These are phyloP conservation scores for Iphiclides podalirius DNA, from an alignment of 2,888 invertebrate genomes.

Conservation along the genomic window DNA sequence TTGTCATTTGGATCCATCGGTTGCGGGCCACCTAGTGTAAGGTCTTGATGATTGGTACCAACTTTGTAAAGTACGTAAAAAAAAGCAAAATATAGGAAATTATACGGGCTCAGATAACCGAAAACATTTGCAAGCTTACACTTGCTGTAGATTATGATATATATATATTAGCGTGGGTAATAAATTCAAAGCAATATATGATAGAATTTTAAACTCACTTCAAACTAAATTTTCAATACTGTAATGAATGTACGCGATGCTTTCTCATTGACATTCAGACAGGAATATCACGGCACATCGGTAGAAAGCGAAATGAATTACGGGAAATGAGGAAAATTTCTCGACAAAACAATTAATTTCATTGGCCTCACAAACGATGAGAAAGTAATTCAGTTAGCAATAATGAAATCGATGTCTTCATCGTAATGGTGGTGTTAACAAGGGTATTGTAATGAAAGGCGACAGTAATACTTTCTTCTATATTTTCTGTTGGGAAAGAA, in stretches of 20 bases:
- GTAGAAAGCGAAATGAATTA: constrained; percentile 34
- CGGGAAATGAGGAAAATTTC: constrained; percentile 63
- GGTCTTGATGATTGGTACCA: too few species aligned
- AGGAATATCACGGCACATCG: constrained; percentile 16
- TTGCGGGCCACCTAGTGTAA: too few species aligned
- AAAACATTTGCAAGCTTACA: too few species aligned
- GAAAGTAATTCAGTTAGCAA: constrained; percentile 55
- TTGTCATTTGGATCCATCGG: too few species aligned
- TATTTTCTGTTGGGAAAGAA: background rate
- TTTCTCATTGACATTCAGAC: constrained; percentile 3
- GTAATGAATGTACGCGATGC: background rate
- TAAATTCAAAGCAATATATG: too few species aligned
- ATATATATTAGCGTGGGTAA: too few species aligned
- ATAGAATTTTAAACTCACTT: too few species aligned
- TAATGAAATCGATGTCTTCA: constrained; percentile 36
- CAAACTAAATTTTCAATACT: too few species aligned
- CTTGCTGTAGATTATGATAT: too few species aligned
- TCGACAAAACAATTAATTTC: constrained; percentile 50
- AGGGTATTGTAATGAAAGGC: constrained; percentile 17
- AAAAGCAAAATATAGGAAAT: too few species aligned
- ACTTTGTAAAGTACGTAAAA: too few species aligned
- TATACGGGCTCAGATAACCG: too few species aligned
- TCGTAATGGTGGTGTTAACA: constrained; percentile 12
- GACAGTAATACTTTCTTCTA: background rate
- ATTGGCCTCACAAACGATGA: constrained; percentile 41